phyloP scores from a whole-genome alignment of 2,888 invertebrate species.

The Caenorhabditis angaria region DNA sequence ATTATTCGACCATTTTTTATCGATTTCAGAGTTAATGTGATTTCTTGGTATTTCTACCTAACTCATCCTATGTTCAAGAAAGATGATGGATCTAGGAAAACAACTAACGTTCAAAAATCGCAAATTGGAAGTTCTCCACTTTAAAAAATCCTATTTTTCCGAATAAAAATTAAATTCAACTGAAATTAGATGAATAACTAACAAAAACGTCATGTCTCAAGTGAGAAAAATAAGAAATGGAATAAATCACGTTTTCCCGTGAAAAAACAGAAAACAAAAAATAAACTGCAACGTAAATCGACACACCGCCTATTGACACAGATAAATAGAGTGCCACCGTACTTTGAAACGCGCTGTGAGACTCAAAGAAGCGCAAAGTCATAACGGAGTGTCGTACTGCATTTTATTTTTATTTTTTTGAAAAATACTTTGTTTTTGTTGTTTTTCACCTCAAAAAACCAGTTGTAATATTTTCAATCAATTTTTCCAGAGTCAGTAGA shows the following conservation, averaged over 20 bases:
- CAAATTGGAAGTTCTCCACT: neutral
- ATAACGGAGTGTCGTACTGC: slow-evolving; percentile 29
- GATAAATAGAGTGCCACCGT: slow-evolving; percentile 30
- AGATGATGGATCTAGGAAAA: neutral
- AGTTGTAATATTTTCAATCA: neutral
- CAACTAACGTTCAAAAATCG: neutral
- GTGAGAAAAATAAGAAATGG: too few relatives aligned
- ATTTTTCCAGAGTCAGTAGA: slow-evolving; percentile 9
- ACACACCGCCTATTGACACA: slow-evolving; percentile 41
- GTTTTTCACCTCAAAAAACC: slow-evolving; percentile 1
- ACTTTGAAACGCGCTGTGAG: slow-evolving; percentile 7
- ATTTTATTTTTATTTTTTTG: slow-evolving; percentile 10
- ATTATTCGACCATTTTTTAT: neutral
- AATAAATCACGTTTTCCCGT: neutral
- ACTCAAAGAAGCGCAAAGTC: slow-evolving; percentile 10
- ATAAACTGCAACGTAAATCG: slow-evolving; percentile 9
- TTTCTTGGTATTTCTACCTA: neutral
- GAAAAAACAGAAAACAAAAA: slow-evolving; percentile 9
- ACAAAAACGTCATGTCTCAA: too few relatives aligned
- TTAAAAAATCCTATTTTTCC: neutral
- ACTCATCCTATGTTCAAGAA: neutral
- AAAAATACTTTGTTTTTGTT: slow-evolving; percentile 16
- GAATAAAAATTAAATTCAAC: neutral
- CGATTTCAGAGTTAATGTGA: neutral
- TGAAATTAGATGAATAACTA: too few relatives aligned